Percentiles rank a stretch among this genome's conserved stretches.
Conservation (phyloP, 2,888 invertebrate genomes). For the Anarsia innoxiella region DNA sequence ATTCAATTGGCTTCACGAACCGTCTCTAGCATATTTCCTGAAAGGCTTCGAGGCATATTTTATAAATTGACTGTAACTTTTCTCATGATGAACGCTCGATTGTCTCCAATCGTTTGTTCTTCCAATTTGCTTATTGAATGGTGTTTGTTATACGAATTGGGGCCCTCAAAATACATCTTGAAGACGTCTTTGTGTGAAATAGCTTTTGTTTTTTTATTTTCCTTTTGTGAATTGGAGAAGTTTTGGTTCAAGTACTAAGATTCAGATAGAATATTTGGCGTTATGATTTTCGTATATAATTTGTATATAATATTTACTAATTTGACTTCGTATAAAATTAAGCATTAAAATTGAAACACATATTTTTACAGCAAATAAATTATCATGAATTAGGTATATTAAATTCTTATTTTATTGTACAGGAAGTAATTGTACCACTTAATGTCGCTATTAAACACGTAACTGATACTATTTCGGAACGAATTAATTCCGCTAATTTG, state of each 20-base stretch:
- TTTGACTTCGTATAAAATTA: no score
- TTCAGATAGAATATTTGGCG: no score
- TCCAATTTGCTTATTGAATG: slow-evolving; percentile 38
- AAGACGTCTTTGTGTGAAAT: no score
- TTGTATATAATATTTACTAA: no score
- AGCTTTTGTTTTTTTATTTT: no score
- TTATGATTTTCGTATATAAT: no score
- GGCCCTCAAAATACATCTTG: slow-evolving; percentile 17
- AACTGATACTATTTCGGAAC: slow-evolving; percentile 2
- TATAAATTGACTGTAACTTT: slow-evolving; percentile 47
- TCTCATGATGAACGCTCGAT: slow-evolving; percentile 34
- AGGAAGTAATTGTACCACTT: background rate
- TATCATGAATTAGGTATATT: no score
- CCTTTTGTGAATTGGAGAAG: no score
- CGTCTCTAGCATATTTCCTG: slow-evolving; percentile 31
- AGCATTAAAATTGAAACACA: no score
- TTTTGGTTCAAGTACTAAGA: no score
- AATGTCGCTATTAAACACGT: slow-evolving; percentile 1
- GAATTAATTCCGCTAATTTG: slow-evolving; percentile 6
- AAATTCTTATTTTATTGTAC: no score
- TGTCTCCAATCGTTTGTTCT: slow-evolving; percentile 44
- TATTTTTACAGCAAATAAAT: no score
- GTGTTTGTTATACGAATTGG: slow-evolving; percentile 25
- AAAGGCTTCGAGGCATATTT: slow-evolving; percentile 39
- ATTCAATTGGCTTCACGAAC: slow-evolving; percentile 29